These are phyloP conservation scores for Melanaphis sacchari DNA, from an alignment of 1,140 invertebrate genomes.

Conservation along the genomic window DNA sequence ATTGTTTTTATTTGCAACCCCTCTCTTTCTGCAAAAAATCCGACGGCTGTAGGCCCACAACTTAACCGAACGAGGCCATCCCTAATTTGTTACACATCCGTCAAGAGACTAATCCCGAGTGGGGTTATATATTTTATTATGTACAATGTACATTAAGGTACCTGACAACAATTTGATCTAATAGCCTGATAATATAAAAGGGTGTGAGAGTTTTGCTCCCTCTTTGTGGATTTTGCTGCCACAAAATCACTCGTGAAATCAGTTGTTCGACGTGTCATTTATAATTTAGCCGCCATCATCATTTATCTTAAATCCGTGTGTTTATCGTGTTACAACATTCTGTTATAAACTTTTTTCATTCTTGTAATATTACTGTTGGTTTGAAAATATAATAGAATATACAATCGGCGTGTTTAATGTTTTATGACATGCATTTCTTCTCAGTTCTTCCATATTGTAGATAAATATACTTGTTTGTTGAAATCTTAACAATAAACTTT, in stretches of 20 bases:
- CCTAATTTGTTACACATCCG: slow-evolving; percentile 40
- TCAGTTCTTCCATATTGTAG: background rate
- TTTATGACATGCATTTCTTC: background rate
- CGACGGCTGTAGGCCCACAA: background rate
- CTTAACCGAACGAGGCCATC: background rate
- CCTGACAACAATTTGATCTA: background rate
- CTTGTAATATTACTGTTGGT: background rate
- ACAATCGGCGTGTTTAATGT: background rate
- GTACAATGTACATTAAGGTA: background rate
- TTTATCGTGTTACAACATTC: background rate
- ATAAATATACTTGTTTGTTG: background rate
- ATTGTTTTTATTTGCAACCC: slow-evolving; percentile 45
- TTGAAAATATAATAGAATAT: background rate
- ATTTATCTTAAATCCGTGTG: background rate
- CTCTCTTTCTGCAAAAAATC: background rate
- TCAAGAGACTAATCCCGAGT: slow-evolving; percentile 4
- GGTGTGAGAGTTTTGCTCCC: background rate
- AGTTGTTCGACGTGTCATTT: slow-evolving; percentile 29
- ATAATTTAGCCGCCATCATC: background rate
- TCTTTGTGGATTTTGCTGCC: background rate
- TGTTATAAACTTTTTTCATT: background rate
- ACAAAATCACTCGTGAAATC: slow-evolving; percentile 23
- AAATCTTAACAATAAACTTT: background rate
- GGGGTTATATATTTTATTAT: background rate
- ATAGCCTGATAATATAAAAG: slow-evolving; percentile 42